Evolutionary conservation across 2,797 vertebrate genomes (phyloP).

Genomic region (Bucorvus abyssinicus): DNA sequence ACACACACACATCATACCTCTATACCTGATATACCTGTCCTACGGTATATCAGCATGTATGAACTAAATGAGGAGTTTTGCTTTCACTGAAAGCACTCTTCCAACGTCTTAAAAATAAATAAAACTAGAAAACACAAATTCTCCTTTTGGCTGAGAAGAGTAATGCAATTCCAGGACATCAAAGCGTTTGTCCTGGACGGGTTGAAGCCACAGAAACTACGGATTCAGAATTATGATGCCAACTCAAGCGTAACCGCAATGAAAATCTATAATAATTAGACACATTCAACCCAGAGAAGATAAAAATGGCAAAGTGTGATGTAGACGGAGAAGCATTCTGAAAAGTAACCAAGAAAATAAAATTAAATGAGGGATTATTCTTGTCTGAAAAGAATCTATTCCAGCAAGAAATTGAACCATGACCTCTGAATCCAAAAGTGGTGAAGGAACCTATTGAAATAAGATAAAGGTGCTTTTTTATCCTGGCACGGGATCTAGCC

Average conservation of each 20-base stretch:
- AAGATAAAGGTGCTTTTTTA: neutral
- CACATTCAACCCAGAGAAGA: neutral
- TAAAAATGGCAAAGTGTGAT: neutral
- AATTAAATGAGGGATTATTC: slow-evolving; percentile 9
- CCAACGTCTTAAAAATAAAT: neutral
- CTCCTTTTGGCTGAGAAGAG: neutral
- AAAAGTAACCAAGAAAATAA: slow-evolving; percentile 11
- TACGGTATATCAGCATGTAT: neutral
- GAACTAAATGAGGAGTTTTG: neutral
- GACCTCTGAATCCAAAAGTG: neutral
- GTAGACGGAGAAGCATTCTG: neutral
- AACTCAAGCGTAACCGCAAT: neutral
- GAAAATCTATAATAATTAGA: neutral
- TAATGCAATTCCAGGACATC: neutral
- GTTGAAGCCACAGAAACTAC: neutral
- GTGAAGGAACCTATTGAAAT: neutral
- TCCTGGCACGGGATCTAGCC: neutral
- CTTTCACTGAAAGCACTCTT: neutral
- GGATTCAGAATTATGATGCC: neutral
- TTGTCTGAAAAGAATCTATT: neutral
- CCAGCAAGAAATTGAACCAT: neutral
- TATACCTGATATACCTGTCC: neutral
- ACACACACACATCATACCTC: too few relatives aligned
- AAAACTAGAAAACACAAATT: neutral
- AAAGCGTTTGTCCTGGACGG: neutral